phyloP scores from a whole-genome alignment of 1,140 invertebrate genomes.

The Calycopis cecrops region DNA sequence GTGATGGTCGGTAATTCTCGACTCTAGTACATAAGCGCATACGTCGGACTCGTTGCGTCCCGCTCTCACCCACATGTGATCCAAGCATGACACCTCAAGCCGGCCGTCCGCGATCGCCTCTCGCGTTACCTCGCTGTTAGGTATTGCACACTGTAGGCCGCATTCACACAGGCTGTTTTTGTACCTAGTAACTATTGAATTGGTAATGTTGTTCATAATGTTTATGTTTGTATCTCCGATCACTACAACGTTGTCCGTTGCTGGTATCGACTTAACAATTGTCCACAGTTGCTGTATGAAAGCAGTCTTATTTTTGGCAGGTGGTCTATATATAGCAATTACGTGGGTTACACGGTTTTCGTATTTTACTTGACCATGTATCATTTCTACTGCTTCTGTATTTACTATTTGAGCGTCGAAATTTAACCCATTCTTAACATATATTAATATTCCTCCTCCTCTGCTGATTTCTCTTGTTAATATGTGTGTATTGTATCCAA shows the following conservation, averaged over 20 bases:
- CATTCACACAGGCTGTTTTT: slow-evolving; percentile 26
- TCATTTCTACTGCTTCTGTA: slow-evolving; percentile 9
- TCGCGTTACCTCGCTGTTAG: slow-evolving; percentile 8
- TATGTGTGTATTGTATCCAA: neutral
- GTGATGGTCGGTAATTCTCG: slow-evolving; percentile 25
- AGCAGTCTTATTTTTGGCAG: slow-evolving; percentile 6
- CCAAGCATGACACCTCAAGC: slow-evolving; percentile 23
- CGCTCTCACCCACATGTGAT: no score
- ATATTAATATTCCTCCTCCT: slow-evolving; percentile 34
- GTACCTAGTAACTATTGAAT: slow-evolving; percentile 11
- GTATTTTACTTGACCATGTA: slow-evolving; percentile 12
- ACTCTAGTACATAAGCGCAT: slow-evolving; percentile 19
- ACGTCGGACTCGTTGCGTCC: no score
- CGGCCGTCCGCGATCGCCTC: slow-evolving; percentile 23
- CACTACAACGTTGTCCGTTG: slow-evolving; percentile 18
- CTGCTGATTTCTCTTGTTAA: slow-evolving; percentile 24
- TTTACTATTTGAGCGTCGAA: slow-evolving; percentile 17
- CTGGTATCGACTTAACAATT: slow-evolving; percentile 17
- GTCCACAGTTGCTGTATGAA: slow-evolving; percentile 25
- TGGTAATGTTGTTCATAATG: slow-evolving; percentile 6
- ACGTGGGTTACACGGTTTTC: slow-evolving; percentile 20
- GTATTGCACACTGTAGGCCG: slow-evolving; percentile 9
- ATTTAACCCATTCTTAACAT: slow-evolving; percentile 18
- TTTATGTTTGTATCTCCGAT: slow-evolving; percentile 32
- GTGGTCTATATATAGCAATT: slow-evolving; percentile 30